Percentiles rank a stretch among this genome's conserved stretches.
Evolutionary conservation across 2,888 invertebrate species (phyloP).

Genomic region (Ctenicera cuprea): DNA sequence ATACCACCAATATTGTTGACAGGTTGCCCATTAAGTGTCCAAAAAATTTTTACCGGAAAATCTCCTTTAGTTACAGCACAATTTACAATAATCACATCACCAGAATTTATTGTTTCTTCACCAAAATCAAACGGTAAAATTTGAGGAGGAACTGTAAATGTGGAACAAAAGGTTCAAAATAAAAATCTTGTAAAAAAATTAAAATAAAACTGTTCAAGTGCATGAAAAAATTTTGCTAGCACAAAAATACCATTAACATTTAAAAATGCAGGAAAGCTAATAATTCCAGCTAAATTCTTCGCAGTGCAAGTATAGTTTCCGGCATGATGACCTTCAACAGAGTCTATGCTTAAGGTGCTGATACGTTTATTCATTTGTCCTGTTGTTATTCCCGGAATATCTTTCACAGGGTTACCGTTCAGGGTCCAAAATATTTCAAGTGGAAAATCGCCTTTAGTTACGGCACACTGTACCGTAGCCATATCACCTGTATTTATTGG

Average conservation of each 20-base stretch:
- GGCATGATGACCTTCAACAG: slow-evolving; percentile 72
- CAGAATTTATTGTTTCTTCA: slow-evolving; percentile 85
- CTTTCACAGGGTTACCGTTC: slow-evolving; percentile 72
- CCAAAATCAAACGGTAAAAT: slow-evolving; percentile 84
- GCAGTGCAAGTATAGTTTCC: slow-evolving; percentile 75
- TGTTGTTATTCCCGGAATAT: slow-evolving; percentile 70
- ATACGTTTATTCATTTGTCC: slow-evolving; percentile 71
- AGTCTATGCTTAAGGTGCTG: slow-evolving; percentile 74
- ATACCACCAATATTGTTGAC: slow-evolving; percentile 72
- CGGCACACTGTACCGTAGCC: slow-evolving; percentile 84
- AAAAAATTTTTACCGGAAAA: slow-evolving; percentile 84
- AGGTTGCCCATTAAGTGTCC: slow-evolving; percentile 77
- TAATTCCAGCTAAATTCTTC: slow-evolving; percentile 72
- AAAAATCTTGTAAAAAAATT: too few relatives aligned
- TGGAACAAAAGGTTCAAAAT: slow-evolving; percentile 55
- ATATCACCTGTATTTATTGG: slow-evolving; percentile 86
- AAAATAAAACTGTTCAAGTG: slow-evolving; percentile 17
- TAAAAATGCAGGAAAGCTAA: slow-evolving; percentile 72
- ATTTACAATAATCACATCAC: slow-evolving; percentile 83
- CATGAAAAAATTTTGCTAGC: background rate
- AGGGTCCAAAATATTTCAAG: slow-evolving; percentile 85
- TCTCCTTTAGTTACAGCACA: slow-evolving; percentile 89
- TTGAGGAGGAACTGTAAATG: slow-evolving; percentile 79
- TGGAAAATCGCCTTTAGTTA: slow-evolving; percentile 87
- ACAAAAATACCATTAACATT: slow-evolving; percentile 73